These are phyloP conservation scores for Hetaerina americana DNA, from an alignment of 1,140 invertebrate species.

Conservation along the genomic window DNA sequence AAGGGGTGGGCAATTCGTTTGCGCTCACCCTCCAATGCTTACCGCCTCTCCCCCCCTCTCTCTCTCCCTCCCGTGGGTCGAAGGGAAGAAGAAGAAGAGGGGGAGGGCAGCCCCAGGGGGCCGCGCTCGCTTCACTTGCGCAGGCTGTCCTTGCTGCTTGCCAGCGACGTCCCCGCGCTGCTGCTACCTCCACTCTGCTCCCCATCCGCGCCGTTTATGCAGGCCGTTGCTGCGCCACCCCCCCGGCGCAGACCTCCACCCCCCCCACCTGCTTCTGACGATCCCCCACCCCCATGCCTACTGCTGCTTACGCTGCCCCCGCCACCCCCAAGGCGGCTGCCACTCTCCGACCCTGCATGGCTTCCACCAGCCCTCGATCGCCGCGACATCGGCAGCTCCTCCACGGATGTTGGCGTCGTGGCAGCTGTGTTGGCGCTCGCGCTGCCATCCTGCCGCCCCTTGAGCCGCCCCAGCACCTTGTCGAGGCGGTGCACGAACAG, in stretches of 20 bases:
- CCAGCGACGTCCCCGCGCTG: constrained; percentile 37
- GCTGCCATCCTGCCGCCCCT: constrained; percentile 18
- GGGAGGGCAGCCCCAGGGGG: constrained; percentile 3
- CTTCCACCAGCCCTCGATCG: neutral
- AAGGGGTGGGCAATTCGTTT: too few species aligned
- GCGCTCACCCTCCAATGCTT: too few species aligned
- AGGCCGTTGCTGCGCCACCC: constrained; percentile 20
- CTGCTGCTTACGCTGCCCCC: constrained; percentile 10
- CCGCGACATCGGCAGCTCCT: constrained; percentile 16
- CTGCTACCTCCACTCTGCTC: constrained; percentile 26
- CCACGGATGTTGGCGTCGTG: constrained; percentile 33
- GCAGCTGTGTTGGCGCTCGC: constrained; percentile 24
- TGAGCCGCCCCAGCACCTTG: constrained; percentile 38
- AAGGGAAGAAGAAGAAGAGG: neutral
- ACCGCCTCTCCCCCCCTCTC: neutral
- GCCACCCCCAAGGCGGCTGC: constrained; percentile 17
- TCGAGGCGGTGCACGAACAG: constrained; percentile 48
- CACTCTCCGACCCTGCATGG: neutral
- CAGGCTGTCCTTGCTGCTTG: constrained; percentile 40
- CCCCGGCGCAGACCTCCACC: constrained; percentile 9
- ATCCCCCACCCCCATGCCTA: neutral
- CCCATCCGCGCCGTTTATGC: constrained; percentile 28
- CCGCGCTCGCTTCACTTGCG: constrained; percentile 38
- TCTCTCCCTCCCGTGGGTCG: neutral
- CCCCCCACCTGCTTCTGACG: constrained; percentile 10